A percentile compares a stretch with the other conserved stretches of the same genome.
These are phyloP conservation scores for Rhodinocichla rosea DNA, from an alignment of 2,113 vertebrate species.

Conservation along the genomic window DNA sequence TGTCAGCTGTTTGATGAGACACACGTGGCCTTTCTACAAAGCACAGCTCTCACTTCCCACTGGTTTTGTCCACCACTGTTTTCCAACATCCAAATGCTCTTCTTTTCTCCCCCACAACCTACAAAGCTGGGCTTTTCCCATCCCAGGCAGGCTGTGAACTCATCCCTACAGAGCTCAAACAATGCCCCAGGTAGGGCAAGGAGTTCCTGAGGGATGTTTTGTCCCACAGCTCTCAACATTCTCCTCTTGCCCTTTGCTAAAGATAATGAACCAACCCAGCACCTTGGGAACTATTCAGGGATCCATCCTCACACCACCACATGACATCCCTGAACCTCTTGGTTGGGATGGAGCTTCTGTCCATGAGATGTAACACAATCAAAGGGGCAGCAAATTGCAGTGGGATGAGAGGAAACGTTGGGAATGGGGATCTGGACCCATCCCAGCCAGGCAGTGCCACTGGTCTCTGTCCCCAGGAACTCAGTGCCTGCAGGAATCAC, in stretches of 20 bases:
- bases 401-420: background rate
- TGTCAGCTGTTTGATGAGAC: background rate
- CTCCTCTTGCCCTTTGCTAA: background rate
- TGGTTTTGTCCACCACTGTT: background rate
- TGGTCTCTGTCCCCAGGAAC: background rate
- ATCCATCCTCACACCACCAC: background rate
- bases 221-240: background rate
- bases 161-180: accelerated
- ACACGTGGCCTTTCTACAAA: background rate
- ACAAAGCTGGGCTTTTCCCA: background rate
- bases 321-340: background rate
- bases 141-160: background rate
- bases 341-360: background rate
- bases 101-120: background rate
- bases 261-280: background rate
- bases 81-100: background rate
- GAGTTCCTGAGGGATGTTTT: background rate
- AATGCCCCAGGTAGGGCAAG: background rate
- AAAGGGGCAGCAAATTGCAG: background rate
- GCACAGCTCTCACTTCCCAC: background rate
- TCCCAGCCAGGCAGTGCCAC: background rate
- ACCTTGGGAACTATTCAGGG: background rate
- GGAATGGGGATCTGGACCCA: background rate
- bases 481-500: background rate
- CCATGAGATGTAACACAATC: background rate